Conservation (phyloP, 37 sponge, comb jelly and placozoan species). For the Haliclona indistincta region DNA sequence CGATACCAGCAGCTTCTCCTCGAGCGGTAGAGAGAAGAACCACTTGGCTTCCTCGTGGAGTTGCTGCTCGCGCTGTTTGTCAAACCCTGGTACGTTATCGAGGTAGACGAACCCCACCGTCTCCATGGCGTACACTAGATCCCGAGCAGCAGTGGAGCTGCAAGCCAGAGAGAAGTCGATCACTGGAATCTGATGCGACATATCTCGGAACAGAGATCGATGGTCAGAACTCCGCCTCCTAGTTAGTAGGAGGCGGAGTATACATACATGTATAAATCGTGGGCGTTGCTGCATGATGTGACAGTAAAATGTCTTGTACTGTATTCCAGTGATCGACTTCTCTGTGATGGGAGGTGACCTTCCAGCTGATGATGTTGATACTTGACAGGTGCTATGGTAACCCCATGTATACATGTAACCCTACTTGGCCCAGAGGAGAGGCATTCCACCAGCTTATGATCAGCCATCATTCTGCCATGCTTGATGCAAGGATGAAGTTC, state of each 20-base stretch:
- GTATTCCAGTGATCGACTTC: constrained; percentile 46
- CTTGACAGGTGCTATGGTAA: constrained; percentile 17
- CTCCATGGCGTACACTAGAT: constrained; percentile 27
- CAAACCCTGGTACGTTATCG: constrained; percentile 55
- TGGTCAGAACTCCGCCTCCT: too few species aligned
- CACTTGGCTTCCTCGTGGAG: constrained; percentile 23
- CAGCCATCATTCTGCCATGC: constrained; percentile 18
- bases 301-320: not conserved
- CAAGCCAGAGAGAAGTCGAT: constrained; percentile 29
- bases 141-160: not conserved
- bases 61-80: constrained; percentile 2
- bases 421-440: not conserved
- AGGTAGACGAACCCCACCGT: constrained; percentile 58
- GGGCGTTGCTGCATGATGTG: too few species aligned
- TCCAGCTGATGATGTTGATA: constrained; percentile 32
- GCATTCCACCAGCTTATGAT: constrained; percentile 9
- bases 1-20: constrained; percentile 26
- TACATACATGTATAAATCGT: too few species aligned
- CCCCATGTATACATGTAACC: constrained; percentile 35
- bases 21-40: constrained; percentile 47
- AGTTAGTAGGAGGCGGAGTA: too few species aligned
- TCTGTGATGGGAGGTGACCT: constrained; percentile 35
- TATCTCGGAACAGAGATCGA: not conserved
- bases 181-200: constrained; percentile 25
- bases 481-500: constrained; percentile 27